A percentile compares a stretch with the other conserved stretches of the same genome.
phyloP scores from a whole-genome alignment of 2,797 vertebrate species.

The Myotis findleyi region DNA sequence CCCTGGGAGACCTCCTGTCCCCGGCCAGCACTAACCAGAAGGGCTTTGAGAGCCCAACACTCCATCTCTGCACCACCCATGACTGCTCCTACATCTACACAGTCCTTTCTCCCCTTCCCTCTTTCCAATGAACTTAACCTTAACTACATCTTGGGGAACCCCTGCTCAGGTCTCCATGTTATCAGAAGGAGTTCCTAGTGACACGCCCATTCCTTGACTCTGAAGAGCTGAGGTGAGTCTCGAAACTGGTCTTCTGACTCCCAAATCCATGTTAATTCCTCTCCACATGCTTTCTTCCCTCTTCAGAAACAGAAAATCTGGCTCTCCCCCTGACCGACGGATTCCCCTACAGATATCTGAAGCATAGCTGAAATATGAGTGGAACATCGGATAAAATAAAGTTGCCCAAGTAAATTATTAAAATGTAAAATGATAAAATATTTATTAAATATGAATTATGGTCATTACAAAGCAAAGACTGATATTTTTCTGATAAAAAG shows the following conservation, averaged over 20 bases:
- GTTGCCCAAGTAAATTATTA: slow-evolving; percentile 8
- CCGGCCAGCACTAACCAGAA: background rate
- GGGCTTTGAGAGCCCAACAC: background rate
- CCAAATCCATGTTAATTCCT: background rate
- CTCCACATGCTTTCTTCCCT: background rate
- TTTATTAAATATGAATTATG: slow-evolving; percentile 12
- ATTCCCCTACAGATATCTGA: background rate
- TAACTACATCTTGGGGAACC: background rate
- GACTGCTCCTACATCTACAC: background rate
- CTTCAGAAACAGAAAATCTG: background rate
- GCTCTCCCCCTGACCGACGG: background rate
- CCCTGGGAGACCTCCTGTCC: background rate
- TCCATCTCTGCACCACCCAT: background rate
- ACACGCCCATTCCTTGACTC: background rate
- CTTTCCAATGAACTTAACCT: background rate
- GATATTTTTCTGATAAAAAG: background rate
- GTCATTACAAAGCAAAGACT: background rate
- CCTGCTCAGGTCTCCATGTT: background rate
- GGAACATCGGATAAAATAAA: slow-evolving; percentile 28
- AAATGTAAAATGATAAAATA: slow-evolving; percentile 24
- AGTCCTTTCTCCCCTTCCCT: background rate
- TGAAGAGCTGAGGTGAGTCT: background rate
- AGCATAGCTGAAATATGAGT: slow-evolving; percentile 7
- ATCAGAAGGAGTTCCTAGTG: background rate
- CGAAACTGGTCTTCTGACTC: background rate